These are phyloP conservation scores for Casuarius casuarius DNA, from an alignment of 2,113 vertebrate genomes.

Conservation along the genomic window DNA sequence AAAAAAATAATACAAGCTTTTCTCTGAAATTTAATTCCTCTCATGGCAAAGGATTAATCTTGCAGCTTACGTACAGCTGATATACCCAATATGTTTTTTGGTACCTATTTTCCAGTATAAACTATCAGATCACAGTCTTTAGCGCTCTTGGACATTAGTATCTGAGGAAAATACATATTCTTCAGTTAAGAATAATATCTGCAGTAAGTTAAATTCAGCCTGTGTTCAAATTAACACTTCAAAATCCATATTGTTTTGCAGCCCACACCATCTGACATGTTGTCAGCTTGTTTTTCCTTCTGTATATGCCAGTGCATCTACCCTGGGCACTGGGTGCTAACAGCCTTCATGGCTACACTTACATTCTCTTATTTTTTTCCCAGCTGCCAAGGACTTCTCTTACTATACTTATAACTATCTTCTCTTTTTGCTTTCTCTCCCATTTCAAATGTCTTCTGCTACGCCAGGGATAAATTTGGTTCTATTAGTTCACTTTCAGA, in stretches of 20 bases:
- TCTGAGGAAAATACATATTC: not conserved
- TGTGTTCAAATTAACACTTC: not conserved
- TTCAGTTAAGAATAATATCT: not conserved
- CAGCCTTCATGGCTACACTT: not conserved
- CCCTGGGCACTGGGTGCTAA: not conserved
- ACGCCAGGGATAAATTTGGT: not conserved
- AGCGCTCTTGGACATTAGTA: not conserved
- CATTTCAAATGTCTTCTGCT: not conserved
- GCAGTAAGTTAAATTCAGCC: not conserved
- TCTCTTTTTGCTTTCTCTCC: not conserved
- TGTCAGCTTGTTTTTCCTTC: not conserved
- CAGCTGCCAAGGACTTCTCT: not conserved
- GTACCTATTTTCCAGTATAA: not conserved
- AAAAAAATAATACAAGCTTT: not conserved
- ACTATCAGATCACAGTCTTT: not conserved
- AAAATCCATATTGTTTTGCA: not conserved
- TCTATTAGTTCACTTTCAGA: not conserved
- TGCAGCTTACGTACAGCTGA: not conserved
- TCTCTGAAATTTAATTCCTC: not conserved
- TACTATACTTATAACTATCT: not conserved
- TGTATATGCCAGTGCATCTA: not conserved
- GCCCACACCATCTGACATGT: not conserved
- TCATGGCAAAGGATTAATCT: not conserved
- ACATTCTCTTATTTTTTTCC: not conserved
- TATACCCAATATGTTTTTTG: fast-evolving